Conservation (phyloP, 1,140 invertebrate genomes). For the Probaryconus sp. region DNA sequence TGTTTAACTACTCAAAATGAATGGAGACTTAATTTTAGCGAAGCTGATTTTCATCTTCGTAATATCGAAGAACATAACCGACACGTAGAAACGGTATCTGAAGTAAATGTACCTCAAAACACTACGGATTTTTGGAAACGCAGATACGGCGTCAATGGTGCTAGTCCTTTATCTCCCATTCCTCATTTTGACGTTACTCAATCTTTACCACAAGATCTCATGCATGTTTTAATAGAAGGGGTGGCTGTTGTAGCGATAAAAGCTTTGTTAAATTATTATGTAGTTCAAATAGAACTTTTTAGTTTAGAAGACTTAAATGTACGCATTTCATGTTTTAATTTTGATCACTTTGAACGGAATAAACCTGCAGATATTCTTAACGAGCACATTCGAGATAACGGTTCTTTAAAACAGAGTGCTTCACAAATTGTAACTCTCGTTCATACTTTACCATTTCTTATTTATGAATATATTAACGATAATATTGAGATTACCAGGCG, state of each 20-base stretch:
- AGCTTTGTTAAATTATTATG: slow-evolving; percentile 14
- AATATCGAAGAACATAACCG: slow-evolving; percentile 21
- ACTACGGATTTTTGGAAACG: slow-evolving; percentile 32
- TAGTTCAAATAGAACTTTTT: slow-evolving; percentile 16
- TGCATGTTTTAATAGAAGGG: slow-evolving; percentile 60
- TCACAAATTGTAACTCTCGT: slow-evolving; percentile 27
- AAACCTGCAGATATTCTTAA: slow-evolving; percentile 16
- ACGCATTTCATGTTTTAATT: slow-evolving; percentile 42
- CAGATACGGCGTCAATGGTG: slow-evolving; percentile 44
- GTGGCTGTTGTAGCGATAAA: slow-evolving; percentile 14
- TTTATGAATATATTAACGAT: slow-evolving; percentile 9
- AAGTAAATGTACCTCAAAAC: neutral
- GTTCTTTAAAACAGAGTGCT: slow-evolving; percentile 27
- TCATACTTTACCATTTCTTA: slow-evolving; percentile 36
- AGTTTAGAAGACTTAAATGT: slow-evolving; percentile 44
- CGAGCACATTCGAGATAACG: neutral
- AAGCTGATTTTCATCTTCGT: slow-evolving; percentile 30
- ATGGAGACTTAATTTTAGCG: slow-evolving; percentile 34
- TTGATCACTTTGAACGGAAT: slow-evolving; percentile 36
- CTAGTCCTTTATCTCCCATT: slow-evolving; percentile 26
- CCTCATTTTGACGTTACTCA: slow-evolving; percentile 40
- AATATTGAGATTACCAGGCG: neutral
- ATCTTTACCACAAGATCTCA: slow-evolving; percentile 58
- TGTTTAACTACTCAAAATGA: slow-evolving; percentile 44
- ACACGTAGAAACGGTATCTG: slow-evolving; percentile 30